These are phyloP conservation scores for Vimba vimba DNA, from an alignment of 2,113 vertebrate genomes.

Conservation along the genomic window DNA sequence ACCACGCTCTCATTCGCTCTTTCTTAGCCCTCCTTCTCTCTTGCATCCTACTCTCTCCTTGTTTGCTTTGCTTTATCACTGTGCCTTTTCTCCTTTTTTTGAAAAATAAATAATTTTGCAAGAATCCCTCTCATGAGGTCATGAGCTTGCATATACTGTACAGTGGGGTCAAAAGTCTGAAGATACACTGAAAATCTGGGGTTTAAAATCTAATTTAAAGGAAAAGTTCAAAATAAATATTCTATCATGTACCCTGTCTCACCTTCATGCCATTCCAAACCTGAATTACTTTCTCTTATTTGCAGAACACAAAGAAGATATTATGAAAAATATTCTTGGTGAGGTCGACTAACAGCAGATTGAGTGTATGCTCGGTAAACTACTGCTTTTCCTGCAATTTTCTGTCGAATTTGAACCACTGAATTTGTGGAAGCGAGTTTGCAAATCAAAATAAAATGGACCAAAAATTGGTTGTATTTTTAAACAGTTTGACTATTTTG, in stretches of 20 bases:
- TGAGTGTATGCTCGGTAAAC: no score
- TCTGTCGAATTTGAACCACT: no score
- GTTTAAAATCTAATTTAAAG: slow-evolving; percentile 5
- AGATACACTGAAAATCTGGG: background rate
- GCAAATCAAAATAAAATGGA: no score
- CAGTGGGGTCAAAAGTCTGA: background rate
- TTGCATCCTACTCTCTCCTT: slow-evolving; percentile 14
- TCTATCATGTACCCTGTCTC: background rate
- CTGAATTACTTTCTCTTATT: background rate
- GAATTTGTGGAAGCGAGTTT: no score
- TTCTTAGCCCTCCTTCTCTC: slow-evolving; percentile 26
- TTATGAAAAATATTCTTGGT: background rate
- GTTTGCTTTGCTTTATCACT: slow-evolving; percentile 32
- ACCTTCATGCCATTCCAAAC: background rate
- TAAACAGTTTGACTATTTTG: no score
- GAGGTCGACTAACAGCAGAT: no score
- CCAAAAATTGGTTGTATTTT: no score
- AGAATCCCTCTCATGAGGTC: background rate
- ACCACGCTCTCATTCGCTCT: slow-evolving; percentile 59
- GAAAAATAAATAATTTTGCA: slow-evolving; percentile 19
- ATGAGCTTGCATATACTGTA: background rate
- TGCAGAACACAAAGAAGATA: background rate
- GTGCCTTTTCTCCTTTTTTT: background rate
- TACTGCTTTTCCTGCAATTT: no score
- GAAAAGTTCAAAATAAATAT: background rate